phyloP scores from a whole-genome alignment of 2,797 vertebrate genomes.

The Pelochelys cantorii region DNA sequence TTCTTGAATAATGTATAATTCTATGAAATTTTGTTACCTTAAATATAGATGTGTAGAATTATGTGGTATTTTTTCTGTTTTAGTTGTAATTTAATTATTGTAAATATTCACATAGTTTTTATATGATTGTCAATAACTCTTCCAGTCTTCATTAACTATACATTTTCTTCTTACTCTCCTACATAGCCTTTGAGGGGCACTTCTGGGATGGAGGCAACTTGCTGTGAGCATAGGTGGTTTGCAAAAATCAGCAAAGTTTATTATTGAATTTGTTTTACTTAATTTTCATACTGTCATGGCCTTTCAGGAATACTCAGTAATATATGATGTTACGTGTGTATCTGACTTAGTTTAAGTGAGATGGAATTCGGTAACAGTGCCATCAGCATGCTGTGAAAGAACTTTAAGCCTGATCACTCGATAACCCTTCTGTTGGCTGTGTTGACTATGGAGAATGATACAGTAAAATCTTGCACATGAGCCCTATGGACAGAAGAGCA shows the following conservation, averaged over 20 bases:
- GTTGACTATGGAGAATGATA: not conserved
- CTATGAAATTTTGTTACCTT: not conserved
- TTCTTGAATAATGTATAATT: not conserved
- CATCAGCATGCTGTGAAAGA: not conserved
- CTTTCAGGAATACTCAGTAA: not conserved
- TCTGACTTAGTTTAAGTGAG: not conserved
- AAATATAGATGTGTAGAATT: not conserved
- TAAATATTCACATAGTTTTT: not conserved
- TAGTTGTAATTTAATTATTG: not conserved
- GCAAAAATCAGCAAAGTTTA: not conserved
- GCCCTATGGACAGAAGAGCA: not conserved
- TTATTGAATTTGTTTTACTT: not conserved
- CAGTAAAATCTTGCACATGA: not conserved
- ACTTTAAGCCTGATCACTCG: not conserved
- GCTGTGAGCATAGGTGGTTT: not conserved
- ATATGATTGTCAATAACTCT: not conserved
- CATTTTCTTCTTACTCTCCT: not conserved
- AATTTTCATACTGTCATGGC: not conserved
- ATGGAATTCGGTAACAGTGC: not conserved
- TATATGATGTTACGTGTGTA: not conserved
- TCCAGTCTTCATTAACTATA: not conserved
- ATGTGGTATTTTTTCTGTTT: not conserved
- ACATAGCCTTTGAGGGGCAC: not conserved
- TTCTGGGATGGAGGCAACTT: not conserved
- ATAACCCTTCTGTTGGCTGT: not conserved